Conservation (phyloP, 1,140 invertebrate species). For the Bathynomus jamesi region DNA sequence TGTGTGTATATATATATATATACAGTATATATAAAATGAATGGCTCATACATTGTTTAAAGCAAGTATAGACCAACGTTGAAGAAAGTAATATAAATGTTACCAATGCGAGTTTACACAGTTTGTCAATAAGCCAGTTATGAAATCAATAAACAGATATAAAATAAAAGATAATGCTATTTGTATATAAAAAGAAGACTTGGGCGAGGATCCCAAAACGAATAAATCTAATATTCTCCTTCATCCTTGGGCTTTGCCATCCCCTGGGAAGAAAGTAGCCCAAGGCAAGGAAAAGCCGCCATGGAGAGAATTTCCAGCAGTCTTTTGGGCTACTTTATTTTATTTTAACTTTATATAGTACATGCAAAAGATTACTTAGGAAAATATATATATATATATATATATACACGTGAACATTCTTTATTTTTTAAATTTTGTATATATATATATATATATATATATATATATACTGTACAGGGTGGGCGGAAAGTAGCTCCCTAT, state of each 20-base stretch:
- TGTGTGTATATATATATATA: too few relatives aligned
- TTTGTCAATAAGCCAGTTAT: too few relatives aligned
- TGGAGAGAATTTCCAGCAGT: not conserved
- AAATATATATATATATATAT: slow-evolving; percentile 1
- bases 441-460: not conserved
- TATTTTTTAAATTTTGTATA: too few relatives aligned
- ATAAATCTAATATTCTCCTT: not conserved
- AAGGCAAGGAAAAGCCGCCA: not conserved
- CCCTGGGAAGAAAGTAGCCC: not conserved
- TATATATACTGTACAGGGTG: not conserved
- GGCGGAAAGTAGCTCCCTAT: too few relatives aligned
- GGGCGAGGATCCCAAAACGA: not conserved
- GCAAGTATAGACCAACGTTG: too few relatives aligned
- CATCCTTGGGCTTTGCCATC: not conserved
- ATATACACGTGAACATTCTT: not conserved
- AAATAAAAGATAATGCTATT: slow-evolving; percentile 1
- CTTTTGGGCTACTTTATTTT: too few relatives aligned
- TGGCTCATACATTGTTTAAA: too few relatives aligned
- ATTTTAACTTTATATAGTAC: too few relatives aligned
- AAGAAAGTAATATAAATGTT: too few relatives aligned
- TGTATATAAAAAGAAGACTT: not conserved
- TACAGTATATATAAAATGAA: too few relatives aligned
- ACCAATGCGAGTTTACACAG: too few relatives aligned
- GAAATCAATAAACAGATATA: not conserved
- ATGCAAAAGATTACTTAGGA: too few relatives aligned